Base-by-base conservation (phyloP, 2,797 vertebrate genomes). In the Buphagus erythrorhynchus region DNA sequence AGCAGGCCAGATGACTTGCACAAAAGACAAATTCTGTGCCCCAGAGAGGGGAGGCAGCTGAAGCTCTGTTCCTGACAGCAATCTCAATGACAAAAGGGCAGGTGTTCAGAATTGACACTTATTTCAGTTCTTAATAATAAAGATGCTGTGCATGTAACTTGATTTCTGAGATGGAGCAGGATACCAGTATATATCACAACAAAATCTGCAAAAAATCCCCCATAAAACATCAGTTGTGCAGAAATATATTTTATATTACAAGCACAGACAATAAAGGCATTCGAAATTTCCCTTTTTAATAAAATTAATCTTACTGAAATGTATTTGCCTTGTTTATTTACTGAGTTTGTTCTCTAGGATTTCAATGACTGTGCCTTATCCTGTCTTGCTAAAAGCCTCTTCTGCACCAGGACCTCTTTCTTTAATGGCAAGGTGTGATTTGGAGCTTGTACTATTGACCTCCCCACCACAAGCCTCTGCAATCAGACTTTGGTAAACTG, bases 61-160 rank as follows among this genome's bases (percentile, higher is more conserved):
- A 97, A 96, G 95, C 49, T 91, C 93, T 96, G 85, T 93, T 95
- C 95, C 81, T 83, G 72, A 72, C 42, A 83, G n/a, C 79, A 66
- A 31, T 49, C 54, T 95, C 93, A 77, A 74, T 73, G 83, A 90
- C 92, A 90, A 90, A 95, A 78, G 76, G 82, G 80, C 63, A 58
- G 83, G 82, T 93, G 52, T 57, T 92, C 83, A 79, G 89, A 96
- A 97, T 18, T 95, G 13, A 73, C 58, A 62, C 10, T 74, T 66
- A 73, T 19, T 80, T 91, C 8, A 14, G 21, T 33, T 54, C 54
- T 72, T 81, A 87, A 52, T 36, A 88, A 80, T 63, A 82, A 83
- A 83, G 21, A 43, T 40, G 79, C 25, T n/a, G 11, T 48, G 31
- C 85, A 87, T 58, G 82, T 58, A 91, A 62, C 76, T 93, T 75